These are phyloP conservation scores for Melanostoma mellinum DNA, from an alignment of 2,888 invertebrate species.

Conservation along the genomic window DNA sequence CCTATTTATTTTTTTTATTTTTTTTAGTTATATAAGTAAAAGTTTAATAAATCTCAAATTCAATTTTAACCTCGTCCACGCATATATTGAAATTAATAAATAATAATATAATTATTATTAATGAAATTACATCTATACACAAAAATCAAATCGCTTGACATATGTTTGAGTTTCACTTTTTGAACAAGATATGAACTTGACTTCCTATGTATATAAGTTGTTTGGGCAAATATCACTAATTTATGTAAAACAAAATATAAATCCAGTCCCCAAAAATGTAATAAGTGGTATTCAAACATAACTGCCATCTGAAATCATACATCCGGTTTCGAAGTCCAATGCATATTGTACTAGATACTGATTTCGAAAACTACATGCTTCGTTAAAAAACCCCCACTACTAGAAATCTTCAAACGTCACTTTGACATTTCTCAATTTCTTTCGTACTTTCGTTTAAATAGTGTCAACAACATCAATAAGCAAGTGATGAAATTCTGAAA, in stretches of 20 bases:
- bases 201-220: background rate
- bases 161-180: too few species aligned
- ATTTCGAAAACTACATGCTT: conserved; percentile 36
- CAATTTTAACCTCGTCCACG: too few species aligned
- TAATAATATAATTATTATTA: too few species aligned
- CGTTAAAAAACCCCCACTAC: conserved; percentile 45
- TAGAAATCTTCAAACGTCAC: conserved; percentile 23
- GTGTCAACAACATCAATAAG: conserved; percentile 53
- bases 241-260: too few species aligned
- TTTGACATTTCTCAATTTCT: conserved; percentile 25
- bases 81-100: too few species aligned
- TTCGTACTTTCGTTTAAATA: conserved; percentile 48
- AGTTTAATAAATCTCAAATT: too few species aligned
- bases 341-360: conserved; percentile 32
- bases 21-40: too few species aligned
- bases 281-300: background rate
- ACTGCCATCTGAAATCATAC: conserved; percentile 7
- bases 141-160: too few species aligned
- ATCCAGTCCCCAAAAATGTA: too few species aligned
- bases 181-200: too few species aligned
- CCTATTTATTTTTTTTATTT: too few species aligned
- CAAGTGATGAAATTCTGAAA: conserved; percentile 19
- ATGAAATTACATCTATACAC: too few species aligned
- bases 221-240: background rate
- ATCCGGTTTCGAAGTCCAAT: conserved; percentile 41